Evolutionary conservation across 2,888 invertebrate genomes (phyloP).

Genomic region (Lacanobia oleracea): DNA sequence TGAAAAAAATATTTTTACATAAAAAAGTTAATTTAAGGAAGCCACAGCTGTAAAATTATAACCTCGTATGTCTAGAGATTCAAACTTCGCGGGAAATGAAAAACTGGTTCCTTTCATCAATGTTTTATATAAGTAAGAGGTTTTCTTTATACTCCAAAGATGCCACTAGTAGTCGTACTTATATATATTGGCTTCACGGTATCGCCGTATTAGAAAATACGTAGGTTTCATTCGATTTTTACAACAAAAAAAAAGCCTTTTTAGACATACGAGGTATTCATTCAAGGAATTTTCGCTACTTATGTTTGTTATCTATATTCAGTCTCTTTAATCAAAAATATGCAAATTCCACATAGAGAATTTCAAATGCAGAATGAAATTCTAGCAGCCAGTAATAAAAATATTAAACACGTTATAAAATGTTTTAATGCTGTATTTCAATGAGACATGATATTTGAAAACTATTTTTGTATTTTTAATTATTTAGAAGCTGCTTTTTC

Average conservation of each 20-base stretch:
- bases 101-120: too few species aligned
- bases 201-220: too few species aligned
- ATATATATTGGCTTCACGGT: too few species aligned
- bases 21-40: conserved; percentile 6
- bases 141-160: too few species aligned
- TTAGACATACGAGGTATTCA: too few species aligned
- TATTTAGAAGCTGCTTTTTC: background rate
- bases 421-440: conserved; percentile 17
- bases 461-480: background rate
- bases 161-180: too few species aligned
- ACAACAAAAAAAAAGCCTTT: too few species aligned
- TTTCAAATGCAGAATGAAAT: conserved; percentile 25
- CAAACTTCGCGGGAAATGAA: too few species aligned
- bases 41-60: background rate
- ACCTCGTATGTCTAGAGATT: too few species aligned
- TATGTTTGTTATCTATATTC: background rate
- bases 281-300: background rate
- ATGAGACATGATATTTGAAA: background rate
- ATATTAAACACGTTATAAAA: conserved; percentile 22
- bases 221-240: too few species aligned
- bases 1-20: background rate
- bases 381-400: conserved; percentile 6
- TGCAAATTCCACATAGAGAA: conserved; percentile 19
- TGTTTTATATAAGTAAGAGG: too few species aligned
- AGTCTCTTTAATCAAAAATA: background rate